Base-by-base conservation (phyloP, 1,140 invertebrate genomes). In the Temnothorax curvispinosus region DNA sequence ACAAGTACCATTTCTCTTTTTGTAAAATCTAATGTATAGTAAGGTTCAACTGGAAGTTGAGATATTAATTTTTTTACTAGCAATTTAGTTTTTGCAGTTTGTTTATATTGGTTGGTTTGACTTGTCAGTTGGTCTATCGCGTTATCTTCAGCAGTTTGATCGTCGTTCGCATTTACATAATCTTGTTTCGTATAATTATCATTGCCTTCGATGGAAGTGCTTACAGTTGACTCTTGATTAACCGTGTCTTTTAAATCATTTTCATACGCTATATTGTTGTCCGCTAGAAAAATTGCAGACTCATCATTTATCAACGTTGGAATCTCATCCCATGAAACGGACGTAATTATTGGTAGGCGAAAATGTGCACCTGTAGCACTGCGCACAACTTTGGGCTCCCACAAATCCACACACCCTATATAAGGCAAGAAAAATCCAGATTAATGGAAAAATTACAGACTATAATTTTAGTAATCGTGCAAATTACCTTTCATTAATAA, bases 381-480 rank as follows among this genome's bases (percentile, higher is more conserved):
- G 93, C 98, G 95, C 15, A 99, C 92, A 3, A 99, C 98, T 96
- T 99, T 99, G 0, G 96, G 94, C 85, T 99, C 97, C 98, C 98
- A 99, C 7, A 98, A 93, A 96, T 99, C 98, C 32, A 97, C 97
- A 95, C 98, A 99, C 62, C 98, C 98, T 98, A 21, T 21, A 21
- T 21, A 89, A 64, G 27, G 27, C 27, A 27, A 96, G 71, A 75
- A 60, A 90, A 75, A 71, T 62, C 35, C 35, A 38, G 8, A 21
- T 69, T 54, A 69, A 64, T 35, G 38, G 6, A 81, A 38, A 58
- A 62, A 69, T 7, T 52, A 27, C n/a, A 8, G 1, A 44, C 9
- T 75, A 44, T 18, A 27, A 50, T 52, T 52, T 72, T 60, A 50
- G n/a, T n/a, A 44, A 38, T 18, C 0, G 1, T 35, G 2, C 6